Percentiles rank a stretch among this genome's conserved stretches.
Conservation (phyloP, 2,797 vertebrate genomes). For the Staurois parvus region DNA sequence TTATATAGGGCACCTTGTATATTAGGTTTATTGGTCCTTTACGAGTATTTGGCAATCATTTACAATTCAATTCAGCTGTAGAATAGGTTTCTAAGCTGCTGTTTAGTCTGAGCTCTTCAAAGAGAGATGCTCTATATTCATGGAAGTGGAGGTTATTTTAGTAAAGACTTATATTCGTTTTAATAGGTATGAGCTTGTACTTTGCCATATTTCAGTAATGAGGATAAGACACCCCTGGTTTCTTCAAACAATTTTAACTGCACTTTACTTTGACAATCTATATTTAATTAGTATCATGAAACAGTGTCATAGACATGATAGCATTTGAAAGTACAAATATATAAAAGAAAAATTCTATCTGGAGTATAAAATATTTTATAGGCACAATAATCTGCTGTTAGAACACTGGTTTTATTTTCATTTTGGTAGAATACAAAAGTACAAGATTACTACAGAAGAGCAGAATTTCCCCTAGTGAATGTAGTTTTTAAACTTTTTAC, state of each 20-base stretch:
- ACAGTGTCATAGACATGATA: slow-evolving; percentile 20
- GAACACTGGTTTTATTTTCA: neutral
- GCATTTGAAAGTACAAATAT: slow-evolving; percentile 26
- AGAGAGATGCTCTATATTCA: slow-evolving; percentile 55
- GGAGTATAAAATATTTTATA: slow-evolving; percentile 21
- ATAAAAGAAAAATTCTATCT: slow-evolving; percentile 21
- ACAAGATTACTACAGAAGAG: neutral
- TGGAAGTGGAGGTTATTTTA: slow-evolving; percentile 43
- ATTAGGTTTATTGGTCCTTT: neutral
- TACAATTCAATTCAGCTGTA: slow-evolving; percentile 40
- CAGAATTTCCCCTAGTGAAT: neutral
- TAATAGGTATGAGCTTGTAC: slow-evolving; percentile 42
- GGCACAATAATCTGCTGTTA: neutral
- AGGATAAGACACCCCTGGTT: slow-evolving; percentile 45
- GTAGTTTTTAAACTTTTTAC: neutral
- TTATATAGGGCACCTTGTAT: neutral
- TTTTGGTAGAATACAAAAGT: slow-evolving; percentile 3
- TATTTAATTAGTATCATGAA: slow-evolving; percentile 52
- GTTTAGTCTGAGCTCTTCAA: slow-evolving; percentile 32
- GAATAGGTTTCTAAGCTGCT: slow-evolving; percentile 21
- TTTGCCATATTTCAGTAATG: slow-evolving; percentile 49
- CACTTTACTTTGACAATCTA: slow-evolving; percentile 40
- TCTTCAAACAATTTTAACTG: slow-evolving; percentile 43
- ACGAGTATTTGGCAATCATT: slow-evolving; percentile 5
- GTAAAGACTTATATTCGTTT: slow-evolving; percentile 48